These are phyloP conservation scores for Leptinotarsa haldemani DNA, from an alignment of 2,888 invertebrate genomes.

Conservation along the genomic window DNA sequence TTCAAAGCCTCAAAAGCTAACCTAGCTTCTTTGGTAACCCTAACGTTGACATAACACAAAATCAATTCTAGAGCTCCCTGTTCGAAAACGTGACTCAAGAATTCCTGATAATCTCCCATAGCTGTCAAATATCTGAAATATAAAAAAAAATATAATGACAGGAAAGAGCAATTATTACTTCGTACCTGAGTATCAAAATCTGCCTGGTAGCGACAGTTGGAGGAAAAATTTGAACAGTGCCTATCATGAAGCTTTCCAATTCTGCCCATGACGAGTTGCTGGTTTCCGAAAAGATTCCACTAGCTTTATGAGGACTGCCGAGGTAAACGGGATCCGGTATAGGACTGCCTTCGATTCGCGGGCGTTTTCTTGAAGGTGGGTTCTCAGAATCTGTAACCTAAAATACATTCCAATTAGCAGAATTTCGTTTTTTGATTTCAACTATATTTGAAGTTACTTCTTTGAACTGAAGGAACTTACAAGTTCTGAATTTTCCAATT, in stretches of 20 bases:
- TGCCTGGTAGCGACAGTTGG: slow-evolving; percentile 90
- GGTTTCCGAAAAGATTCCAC: slow-evolving; percentile 67
- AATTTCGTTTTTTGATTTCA: background rate
- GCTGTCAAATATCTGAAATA: slow-evolving; percentile 91
- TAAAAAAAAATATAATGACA: background rate
- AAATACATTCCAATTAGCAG: slow-evolving; percentile 19
- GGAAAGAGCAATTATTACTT: background rate
- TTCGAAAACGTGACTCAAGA: slow-evolving; percentile 93
- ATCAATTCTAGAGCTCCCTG: slow-evolving; percentile 91
- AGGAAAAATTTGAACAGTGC: slow-evolving; percentile 90
- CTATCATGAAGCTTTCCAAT: slow-evolving; percentile 89
- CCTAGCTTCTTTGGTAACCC: slow-evolving; percentile 89
- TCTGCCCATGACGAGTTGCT: slow-evolving; percentile 94
- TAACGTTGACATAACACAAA: slow-evolving; percentile 88
- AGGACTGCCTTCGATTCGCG: slow-evolving; percentile 47
- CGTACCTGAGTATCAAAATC: slow-evolving; percentile 84
- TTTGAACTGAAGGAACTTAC: background rate
- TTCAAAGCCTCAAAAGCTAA: slow-evolving; percentile 96
- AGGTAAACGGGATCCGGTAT: slow-evolving; percentile 39
- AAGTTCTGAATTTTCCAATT: slow-evolving; percentile 10
- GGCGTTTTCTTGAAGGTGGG: slow-evolving; percentile 49
- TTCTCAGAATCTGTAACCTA: slow-evolving; percentile 45
- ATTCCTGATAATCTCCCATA: slow-evolving; percentile 98
- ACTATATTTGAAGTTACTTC: background rate
- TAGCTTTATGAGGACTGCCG: slow-evolving; percentile 46